Percentiles rank a stretch among this genome's conserved stretches.
Conservation (phyloP, 2,113 vertebrate species). For the Arenaria interpres region DNA sequence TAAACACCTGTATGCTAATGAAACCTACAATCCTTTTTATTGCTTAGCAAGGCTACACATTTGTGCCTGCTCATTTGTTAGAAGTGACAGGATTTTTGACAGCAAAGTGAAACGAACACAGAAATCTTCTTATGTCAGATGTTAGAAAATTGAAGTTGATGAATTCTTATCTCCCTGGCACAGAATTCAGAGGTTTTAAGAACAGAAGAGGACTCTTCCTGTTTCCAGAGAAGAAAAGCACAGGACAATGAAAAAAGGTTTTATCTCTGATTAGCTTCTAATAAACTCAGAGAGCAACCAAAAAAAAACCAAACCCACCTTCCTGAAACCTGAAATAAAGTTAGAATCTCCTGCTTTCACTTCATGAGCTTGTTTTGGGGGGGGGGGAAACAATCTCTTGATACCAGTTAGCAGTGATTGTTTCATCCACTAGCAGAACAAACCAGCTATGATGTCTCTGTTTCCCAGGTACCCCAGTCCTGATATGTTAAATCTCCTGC, state of each 20-base stretch:
- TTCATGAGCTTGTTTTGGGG: not conserved
- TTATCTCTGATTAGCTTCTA: not conserved
- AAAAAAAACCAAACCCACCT: not conserved
- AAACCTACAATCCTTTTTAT: not conserved
- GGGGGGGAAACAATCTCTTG: not conserved
- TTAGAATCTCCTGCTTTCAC: not conserved
- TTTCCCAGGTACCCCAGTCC: not conserved
- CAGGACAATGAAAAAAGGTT: not conserved
- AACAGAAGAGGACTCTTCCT: not conserved
- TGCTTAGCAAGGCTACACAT: not conserved
- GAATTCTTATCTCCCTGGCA: not conserved
- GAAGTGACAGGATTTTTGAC: not conserved
- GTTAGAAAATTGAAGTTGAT: not conserved
- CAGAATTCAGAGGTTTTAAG: not conserved
- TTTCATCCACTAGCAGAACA: not conserved
- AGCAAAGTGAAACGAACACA: not conserved
- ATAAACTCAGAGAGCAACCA: not conserved
- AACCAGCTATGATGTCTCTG: not conserved
- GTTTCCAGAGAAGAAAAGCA: not conserved
- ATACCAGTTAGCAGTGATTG: not conserved
- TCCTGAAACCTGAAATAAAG: not conserved
- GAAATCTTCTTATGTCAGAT: not conserved
- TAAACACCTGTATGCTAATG: not conserved
- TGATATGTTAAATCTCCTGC: not conserved
- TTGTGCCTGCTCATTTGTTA: not conserved